A percentile compares a stretch with the other conserved stretches of the same genome.
Conservation (phyloP, 35 echinoderm and acorn worm species). For the Holothuria glaberrima region DNA sequence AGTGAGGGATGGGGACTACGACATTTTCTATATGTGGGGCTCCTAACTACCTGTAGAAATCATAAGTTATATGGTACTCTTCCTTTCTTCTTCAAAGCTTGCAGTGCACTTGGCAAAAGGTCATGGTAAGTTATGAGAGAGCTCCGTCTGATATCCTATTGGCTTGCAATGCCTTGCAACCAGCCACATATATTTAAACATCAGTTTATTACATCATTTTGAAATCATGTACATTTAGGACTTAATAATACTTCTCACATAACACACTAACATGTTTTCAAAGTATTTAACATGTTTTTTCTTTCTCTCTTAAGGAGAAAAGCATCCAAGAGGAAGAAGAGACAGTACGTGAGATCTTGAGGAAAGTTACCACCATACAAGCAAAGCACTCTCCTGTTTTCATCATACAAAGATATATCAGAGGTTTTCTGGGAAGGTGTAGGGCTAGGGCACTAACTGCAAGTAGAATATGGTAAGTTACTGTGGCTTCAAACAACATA, state of each 20-base stretch:
- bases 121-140: too few species aligned
- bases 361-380: slow-evolving; percentile 70
- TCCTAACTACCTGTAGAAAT: too few species aligned
- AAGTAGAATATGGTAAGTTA: slow-evolving; percentile 82
- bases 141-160: too few species aligned
- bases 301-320: slow-evolving; percentile 61
- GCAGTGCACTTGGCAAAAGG: background rate
- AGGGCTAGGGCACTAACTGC: slow-evolving; percentile 49
- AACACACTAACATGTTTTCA: too few species aligned
- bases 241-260: too few species aligned
- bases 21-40: background rate
- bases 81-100: background rate
- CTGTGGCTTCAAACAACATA: too few species aligned
- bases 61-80: background rate
- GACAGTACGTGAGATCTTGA: slow-evolving; percentile 43
- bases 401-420: slow-evolving; percentile 90
- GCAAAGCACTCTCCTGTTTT: slow-evolving; percentile 83
- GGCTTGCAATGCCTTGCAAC: too few species aligned
- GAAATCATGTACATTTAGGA: too few species aligned
- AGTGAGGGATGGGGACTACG: too few species aligned
- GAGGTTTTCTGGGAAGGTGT: slow-evolving; percentile 72
- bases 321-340: slow-evolving; percentile 61
- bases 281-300: background rate
- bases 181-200: too few species aligned
- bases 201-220: too few species aligned